Evolutionary conservation across 1,140 invertebrate genomes (phyloP).

Genomic region (Microplitis mediator): DNA sequence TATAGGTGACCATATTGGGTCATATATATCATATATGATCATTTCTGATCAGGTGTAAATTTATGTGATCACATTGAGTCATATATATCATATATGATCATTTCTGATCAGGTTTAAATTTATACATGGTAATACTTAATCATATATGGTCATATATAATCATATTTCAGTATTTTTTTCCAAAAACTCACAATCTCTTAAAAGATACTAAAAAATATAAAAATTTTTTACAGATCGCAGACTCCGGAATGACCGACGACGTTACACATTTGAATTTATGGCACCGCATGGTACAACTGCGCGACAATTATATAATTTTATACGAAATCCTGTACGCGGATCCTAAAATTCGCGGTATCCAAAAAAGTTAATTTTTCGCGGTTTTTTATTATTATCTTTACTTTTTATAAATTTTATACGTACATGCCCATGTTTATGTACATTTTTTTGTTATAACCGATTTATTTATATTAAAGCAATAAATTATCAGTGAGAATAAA

Average conservation of each 20-base stretch:
- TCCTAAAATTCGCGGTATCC: conserved; percentile 39
- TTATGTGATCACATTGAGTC: too few species aligned
- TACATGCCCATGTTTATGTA: too few species aligned
- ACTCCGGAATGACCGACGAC: conserved; percentile 36
- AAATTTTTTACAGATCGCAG: conserved; percentile 1
- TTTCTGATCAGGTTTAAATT: neutral
- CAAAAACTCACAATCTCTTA: neutral
- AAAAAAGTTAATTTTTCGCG: too few species aligned
- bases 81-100: too few species aligned
- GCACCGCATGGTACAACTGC: conserved; percentile 48
- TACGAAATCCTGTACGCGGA: conserved; percentile 46
- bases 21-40: too few species aligned
- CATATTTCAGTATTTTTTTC: neutral
- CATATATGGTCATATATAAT: neutral
- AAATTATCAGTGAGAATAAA: too few species aligned
- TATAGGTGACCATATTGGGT: too few species aligned
- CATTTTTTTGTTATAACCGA: too few species aligned
- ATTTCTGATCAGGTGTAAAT: too few species aligned
- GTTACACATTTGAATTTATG: conserved; percentile 46
- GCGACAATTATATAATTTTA: conserved; percentile 53
- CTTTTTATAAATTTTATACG: too few species aligned
- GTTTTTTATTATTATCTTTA: too few species aligned
- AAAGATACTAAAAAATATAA: neutral
- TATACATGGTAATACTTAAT: neutral
- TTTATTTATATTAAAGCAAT: too few species aligned